These are phyloP conservation scores for Actinemys pallida DNA, from an alignment of 2,113 vertebrate species.

Conservation along the genomic window DNA sequence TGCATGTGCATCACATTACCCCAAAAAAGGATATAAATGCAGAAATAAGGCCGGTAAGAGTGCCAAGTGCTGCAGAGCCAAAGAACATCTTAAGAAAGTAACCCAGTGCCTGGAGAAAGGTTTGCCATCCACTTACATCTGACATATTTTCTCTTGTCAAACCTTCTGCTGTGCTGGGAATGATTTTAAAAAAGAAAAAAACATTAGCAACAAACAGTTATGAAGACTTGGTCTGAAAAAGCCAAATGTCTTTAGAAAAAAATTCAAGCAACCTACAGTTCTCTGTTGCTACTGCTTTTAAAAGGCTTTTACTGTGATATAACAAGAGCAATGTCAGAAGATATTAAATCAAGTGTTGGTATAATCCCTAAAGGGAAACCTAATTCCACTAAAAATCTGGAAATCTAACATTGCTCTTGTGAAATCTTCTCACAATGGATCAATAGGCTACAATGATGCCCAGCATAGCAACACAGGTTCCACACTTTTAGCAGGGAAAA, in stretches of 20 bases:
- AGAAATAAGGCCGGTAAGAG: constrained; percentile 97
- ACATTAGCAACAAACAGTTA: constrained; percentile 50
- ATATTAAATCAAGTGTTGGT: constrained; percentile 53
- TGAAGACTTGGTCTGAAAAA: constrained; percentile 44
- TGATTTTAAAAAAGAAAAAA: constrained; percentile 24
- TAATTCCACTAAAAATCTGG: constrained; percentile 40
- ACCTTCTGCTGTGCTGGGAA: constrained; percentile 94
- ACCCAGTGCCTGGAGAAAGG: constrained; percentile 92
- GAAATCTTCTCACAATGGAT: constrained; percentile 30
- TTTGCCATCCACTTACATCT: constrained; percentile 93
- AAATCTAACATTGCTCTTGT: constrained; percentile 6
- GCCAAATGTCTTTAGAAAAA: constrained; percentile 3
- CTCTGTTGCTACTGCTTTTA: constrained; percentile 62
- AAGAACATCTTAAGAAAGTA: constrained; percentile 99
- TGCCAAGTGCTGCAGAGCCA: constrained; percentile 96
- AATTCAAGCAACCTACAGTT: neutral
- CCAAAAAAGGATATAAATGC: constrained; percentile 92
- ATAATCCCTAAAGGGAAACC: constrained; percentile 60
- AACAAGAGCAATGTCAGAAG: constrained; percentile 66
- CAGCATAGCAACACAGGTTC: neutral
- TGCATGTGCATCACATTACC: neutral
- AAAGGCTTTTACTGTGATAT: constrained; percentile 69
- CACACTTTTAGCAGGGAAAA: neutral
- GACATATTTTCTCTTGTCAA: constrained; percentile 90
- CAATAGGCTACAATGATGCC: constrained; percentile 44